These are phyloP conservation scores for Arrhamphus sclerolepis DNA, from an alignment of 2,797 vertebrate species.

Conservation along the genomic window DNA sequence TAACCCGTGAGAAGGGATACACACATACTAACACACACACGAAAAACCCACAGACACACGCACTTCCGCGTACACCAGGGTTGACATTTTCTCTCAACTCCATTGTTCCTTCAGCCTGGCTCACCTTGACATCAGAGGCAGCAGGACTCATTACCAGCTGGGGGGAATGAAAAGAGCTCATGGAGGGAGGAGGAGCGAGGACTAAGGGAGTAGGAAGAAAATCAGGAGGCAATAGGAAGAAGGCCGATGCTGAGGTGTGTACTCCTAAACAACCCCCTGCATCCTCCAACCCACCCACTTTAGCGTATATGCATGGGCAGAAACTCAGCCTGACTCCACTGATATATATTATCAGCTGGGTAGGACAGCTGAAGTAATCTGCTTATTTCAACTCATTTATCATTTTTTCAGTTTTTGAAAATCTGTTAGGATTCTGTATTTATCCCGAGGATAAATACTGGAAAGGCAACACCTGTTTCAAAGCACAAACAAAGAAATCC, in stretches of 20 bases:
- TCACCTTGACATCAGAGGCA: conserved; percentile 84
- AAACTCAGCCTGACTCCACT: conserved; percentile 27
- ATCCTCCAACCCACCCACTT: conserved; percentile 12
- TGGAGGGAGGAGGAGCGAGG: conserved; percentile 50
- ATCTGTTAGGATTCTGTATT: conserved; percentile 29
- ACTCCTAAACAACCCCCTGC: conserved; percentile 34
- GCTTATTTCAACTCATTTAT: conserved; percentile 32
- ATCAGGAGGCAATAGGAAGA: conserved; percentile 58
- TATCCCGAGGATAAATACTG: conserved; percentile 26
- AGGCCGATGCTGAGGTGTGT: conserved; percentile 55
- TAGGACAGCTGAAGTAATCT: conserved; percentile 24
- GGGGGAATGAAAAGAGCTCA: conserved; percentile 71
- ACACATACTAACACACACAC: conserved; percentile 23
- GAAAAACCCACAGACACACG: conserved; percentile 20
- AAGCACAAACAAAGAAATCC: conserved; percentile 41
- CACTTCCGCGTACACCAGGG: conserved; percentile 21
- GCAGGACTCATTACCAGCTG: conserved; percentile 81
- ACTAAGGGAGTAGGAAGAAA: conserved; percentile 41
- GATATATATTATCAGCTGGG: conserved; percentile 13
- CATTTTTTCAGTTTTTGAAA: conserved; percentile 4
- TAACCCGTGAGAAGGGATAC: conserved; percentile 66
- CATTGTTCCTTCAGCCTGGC: conserved; percentile 76
- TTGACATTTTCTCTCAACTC: conserved; percentile 80
- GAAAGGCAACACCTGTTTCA: conserved; percentile 31
- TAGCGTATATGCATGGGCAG: conserved; percentile 25